Evolutionary conservation across 64 coral and sea anemone genomes (phyloP), one percentile per base, ranked within the genome.

Genomic region (Actinia tenebrosa): DNA sequence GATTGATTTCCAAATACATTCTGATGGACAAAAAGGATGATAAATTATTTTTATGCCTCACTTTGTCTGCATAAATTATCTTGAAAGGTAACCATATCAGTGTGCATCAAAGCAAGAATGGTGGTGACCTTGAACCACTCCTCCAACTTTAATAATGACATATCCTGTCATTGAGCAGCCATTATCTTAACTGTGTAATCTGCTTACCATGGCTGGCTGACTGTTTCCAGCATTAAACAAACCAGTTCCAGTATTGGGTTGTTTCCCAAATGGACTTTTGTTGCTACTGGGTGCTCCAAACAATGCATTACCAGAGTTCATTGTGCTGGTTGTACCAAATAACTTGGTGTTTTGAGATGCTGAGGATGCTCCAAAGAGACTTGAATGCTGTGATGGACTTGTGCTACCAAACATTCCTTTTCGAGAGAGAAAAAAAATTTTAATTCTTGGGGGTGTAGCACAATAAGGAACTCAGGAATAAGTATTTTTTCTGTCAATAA

Each of bases 311-410:
- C 69, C 27, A 75, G 69, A 14, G 25, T 75, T 75, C 7, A 25
- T 30, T 75, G 69, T 75, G 27, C 69, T 15, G 7, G 25, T 30
- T 42, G 44, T 45, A 5, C 77, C 46, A 64, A 63, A 63, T 7
- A 63, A 5, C 16, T 19, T 30, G 52, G 16, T 62, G 1, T 64
- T 59, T 55, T 64, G 50, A 54, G 79, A 45, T 53, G 44, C 20
- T 59, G 79, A 18, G 0, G 60, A 15, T 82, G 84, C 82, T 11
- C 87, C 75, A 60, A 82, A 91, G 6, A 42, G 77, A 42, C 69
- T 75, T 75, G n/a, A 5, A 75, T 26, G 26, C 25, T 42, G 69
- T 16, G 27, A 26, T 75, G 27, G 69, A 75, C 25, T 43, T 75
- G 23, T 75, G 69, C 69, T 75, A 37, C 69, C 69, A 42, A 75